Base-by-base conservation (phyloP, 1,140 invertebrate species). In the Calephelis nemesis region DNA sequence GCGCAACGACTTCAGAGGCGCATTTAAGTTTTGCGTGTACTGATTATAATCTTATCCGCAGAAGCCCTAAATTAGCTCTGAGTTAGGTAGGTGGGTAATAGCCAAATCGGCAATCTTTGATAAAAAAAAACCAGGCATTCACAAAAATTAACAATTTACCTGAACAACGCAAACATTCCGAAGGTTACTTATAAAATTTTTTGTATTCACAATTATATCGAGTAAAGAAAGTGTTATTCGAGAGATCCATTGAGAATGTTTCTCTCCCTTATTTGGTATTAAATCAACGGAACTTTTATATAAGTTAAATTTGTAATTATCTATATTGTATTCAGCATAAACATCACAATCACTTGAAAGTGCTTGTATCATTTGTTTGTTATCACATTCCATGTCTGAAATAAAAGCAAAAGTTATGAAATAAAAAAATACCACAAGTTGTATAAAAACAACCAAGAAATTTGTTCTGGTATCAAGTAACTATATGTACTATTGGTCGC, bases 281-380 rank as follows among this genome's bases (percentile, higher is more conserved):
- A 78, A 82, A 49, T 58, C 72, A 9, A 76, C 76, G 5, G 71
- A 45, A 9, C 40, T 62, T 12, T 66, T 70, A 52, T 72, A 76
- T 19, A 40, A 60, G 47, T 75, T 62, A 52, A 81, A 75, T 40
- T 73, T 75, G 11, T 19, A 10, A 6, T 63, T 69, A 63, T 81
- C 72, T 60, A 78, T 69, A 49, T 71, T 62, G 62, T 80, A 83
- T 8, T 74, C 70, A 39, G 77, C 66, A 67, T 67, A 71, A 9
- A 15, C 49, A 19, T 70, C 65, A 47, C 67, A 66, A 42, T 77
- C 71, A 5, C 62, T 12, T 7, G 78, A 68, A n/a, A 92, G 82
- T 0, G 87, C 84, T 66, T 81, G 72, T 52, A 89, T 58, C 64
- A 91, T 78, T 15, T 81, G 60, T 65, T 76, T 81, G n/a, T 84